Conservation (phyloP, 2,888 invertebrate species). For the Leptinotarsa peninsularis region DNA sequence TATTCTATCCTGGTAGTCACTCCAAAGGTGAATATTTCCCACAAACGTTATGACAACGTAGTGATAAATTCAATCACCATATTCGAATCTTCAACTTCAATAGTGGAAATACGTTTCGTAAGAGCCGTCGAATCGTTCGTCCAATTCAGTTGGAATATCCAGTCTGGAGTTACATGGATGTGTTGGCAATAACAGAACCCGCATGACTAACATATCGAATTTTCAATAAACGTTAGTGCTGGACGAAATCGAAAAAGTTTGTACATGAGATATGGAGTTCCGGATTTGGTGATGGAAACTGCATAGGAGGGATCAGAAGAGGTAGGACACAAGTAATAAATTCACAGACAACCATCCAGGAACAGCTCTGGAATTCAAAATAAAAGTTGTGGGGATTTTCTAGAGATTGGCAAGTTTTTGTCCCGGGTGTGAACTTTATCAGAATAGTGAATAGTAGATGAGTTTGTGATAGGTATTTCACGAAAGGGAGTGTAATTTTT, state of each 20-base stretch:
- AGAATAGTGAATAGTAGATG: too few species aligned
- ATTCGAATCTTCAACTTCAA: background rate
- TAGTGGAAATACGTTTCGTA: background rate
- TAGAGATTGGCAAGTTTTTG: too few species aligned
- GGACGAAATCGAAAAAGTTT: background rate
- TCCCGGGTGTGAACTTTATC: too few species aligned
- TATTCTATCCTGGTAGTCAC: too few species aligned
- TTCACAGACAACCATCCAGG: too few species aligned
- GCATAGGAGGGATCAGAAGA: background rate
- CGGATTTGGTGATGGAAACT: background rate
- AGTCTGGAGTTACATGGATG: background rate
- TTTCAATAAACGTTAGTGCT: background rate
- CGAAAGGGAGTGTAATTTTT: too few species aligned
- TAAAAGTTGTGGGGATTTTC: too few species aligned
- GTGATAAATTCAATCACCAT: background rate
- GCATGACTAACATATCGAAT: background rate
- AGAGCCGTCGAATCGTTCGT: background rate
- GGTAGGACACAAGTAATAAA: background rate
- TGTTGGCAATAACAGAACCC: constrained; percentile 1
- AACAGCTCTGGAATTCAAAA: too few species aligned
- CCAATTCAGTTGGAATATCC: background rate
- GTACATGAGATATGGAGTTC: background rate
- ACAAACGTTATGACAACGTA: too few species aligned
- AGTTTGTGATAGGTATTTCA: too few species aligned
- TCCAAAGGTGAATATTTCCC: too few species aligned